Evolutionary conservation across 2,113 vertebrate genomes (phyloP), one percentile per base, ranked within the genome.

Genomic region (Epinephelus moara): DNA sequence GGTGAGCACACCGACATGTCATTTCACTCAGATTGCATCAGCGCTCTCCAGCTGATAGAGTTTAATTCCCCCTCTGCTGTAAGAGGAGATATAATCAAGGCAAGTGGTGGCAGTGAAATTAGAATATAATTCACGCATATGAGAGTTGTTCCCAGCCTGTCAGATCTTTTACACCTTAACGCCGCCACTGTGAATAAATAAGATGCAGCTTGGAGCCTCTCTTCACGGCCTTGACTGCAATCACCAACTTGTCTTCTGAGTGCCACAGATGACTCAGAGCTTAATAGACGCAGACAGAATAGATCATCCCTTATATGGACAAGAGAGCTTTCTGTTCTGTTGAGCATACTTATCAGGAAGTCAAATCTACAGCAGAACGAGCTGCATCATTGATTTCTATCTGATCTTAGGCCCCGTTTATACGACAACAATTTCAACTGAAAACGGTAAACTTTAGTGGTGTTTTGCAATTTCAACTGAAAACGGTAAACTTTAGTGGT

Each of bases 81-180:
- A 70, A 55, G 68, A 76, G 68, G 64, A 82, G 75, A 85, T 70
- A 80, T 70, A 78, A 85, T 87, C 77, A 91, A 62, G 67, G 25
- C 66, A 45, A 80, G 79, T 56, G 77, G 60, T 49, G 25, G 57
- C 47, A 33, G 66, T 25, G 37, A 82, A 91, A 91, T 89, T 78
- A 88, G 40, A 89, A 87, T 62, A 74, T 79, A 87, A 82, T 81
- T 70, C 73, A 78, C 5, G 25, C 61, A 76, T 80, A 86, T 80
- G 70, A 81, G 76, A 72, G 68, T 61, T 80, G 53, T 81, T 80
- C 70, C 40, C 71, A 53, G 75, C 56, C 60, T 78, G 80, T 86
- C 83, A 68, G 45, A 66, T 73, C 70, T 45, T 42, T 47, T 64
- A 18, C 61, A 69, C 63, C 80, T 55, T 85, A 33, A 64, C 13